Base-by-base conservation (phyloP, 92 coral and sea anemone species). In the Umimayanthus kanabou region DNA sequence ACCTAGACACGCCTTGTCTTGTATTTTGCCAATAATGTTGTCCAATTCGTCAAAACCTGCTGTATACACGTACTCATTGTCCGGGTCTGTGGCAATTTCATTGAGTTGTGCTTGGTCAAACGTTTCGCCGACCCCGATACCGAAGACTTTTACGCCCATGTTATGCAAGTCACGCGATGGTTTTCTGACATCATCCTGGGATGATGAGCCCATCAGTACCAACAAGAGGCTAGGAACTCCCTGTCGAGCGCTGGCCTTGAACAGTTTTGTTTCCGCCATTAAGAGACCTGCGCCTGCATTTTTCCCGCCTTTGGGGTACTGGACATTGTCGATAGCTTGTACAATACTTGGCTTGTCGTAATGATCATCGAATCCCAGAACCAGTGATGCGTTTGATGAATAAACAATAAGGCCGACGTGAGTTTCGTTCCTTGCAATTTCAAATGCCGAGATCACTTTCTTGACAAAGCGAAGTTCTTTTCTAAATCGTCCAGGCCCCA, bases 241-340 rank as follows among this genome's bases (percentile, higher is more conserved):
- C 64, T 83, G 87, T 8, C 87, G 87, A 61, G 87, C 87, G 26
- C 87, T 83, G 11, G 58, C 87, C 61, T 71, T 83, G 78, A 83
- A 83, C 65, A 83, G 74, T 28, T 49, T 28, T 1, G 8, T 18
- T 70, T 22, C 78, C 22, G 87, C 79, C 69, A 47, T 9, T 9
- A 15, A 37, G n/a, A 83, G 87, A 28, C 77, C 87, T 22, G 33
- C 6, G 20, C 87, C 87, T 2, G 87, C 87, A 25, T 83, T 83
- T 72, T 83, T 83, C 22, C 87, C 87, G 22, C 87, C 87, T 9
- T 83, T 83, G 4, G 87, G 79, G 23, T 83, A 83, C 29, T 69
- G 87, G 26, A 70, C 43, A 14, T 83, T 43, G 74, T 83, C 77
- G 26, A 83, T 83, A 49, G 23, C 78, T 50, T 29, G 76, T 1